Base-by-base conservation (phyloP, 2,888 invertebrate species). In the Choreutis nemorana region DNA sequence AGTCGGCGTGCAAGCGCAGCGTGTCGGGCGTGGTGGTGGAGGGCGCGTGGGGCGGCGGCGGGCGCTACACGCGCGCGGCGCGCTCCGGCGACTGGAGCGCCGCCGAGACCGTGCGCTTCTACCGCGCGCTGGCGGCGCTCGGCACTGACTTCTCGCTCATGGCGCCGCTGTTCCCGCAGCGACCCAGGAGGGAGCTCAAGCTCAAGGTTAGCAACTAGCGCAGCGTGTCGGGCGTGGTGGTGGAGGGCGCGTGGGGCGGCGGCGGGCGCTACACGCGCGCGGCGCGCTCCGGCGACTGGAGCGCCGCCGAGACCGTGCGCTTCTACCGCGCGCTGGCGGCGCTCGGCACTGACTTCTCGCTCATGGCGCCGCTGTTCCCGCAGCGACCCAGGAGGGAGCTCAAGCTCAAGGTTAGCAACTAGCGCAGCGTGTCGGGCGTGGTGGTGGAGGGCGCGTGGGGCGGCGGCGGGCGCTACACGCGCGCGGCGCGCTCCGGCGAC, bases 101-200 rank as follows among this genome's bases (percentile, higher is more conserved):
- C 20, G 81, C 82, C 34, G 94, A 96, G 54, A 96, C 95, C 0
- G 73, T 91, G 8, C 87, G 89, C 41, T 97, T 97, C 70, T 97
- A 95, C 68, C 85, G 90, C 47, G 94, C 94, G 1, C 68, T 97
- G 6, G 93, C 91, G 44, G 88, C 89, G 5, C 83, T 96, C 27
- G 97, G 97, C 0, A 94, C 96, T 0, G 97, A 97, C 77, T 97
- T 97, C 66, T 86, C 91, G 3, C 68, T 95, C 29, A 96, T 97
- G 91, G 82, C 87, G 35, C 83, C 86, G 28, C 70, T 93, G 23
- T 95, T 96, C 70, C 89, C 92, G 0, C 84, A 85, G 23, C 81
- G 96, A 34, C 86, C 85, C 0, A 72, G 97, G 8, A 72, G 85
- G 30, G 95, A 97, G 48, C 73, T 97, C 6, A 97, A 97, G 64